Evolutionary conservation across 2,888 invertebrate species (phyloP).

Genomic region (Dynastes grantii): DNA sequence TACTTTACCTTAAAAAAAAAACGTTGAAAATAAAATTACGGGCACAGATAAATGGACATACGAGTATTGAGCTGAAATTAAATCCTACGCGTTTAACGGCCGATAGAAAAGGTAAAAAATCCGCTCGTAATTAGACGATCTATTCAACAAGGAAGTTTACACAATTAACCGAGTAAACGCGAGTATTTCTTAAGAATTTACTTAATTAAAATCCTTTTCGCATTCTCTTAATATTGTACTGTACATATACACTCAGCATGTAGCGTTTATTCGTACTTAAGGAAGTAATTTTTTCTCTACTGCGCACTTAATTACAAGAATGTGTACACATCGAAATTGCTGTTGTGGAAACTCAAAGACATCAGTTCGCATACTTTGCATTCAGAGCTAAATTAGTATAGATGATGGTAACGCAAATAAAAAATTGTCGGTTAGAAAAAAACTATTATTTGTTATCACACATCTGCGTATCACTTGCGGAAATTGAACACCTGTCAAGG

Average conservation of each 20-base stretch:
- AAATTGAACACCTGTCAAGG: no score
- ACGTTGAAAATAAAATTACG: constrained; percentile 24
- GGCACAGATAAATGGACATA: constrained; percentile 32
- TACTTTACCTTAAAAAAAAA: constrained; percentile 7
- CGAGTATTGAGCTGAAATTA: constrained; percentile 24
- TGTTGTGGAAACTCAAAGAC: no score
- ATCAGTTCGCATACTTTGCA: no score
- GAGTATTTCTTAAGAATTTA: constrained; percentile 25
- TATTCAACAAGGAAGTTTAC: constrained; percentile 33
- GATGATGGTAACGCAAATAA: no score
- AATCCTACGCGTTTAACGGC: constrained; percentile 28
- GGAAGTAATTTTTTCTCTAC: not conserved
- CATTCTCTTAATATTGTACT: constrained; percentile 5
- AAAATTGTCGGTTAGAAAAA: no score
- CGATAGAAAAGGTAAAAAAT: constrained; percentile 13
- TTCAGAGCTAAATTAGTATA: no score
- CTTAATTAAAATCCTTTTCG: constrained; percentile 28
- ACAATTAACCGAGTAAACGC: constrained; percentile 20
- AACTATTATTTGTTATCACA: no score
- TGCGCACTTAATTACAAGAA: not conserved
- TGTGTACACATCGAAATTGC: not conserved
- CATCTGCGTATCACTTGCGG: no score
- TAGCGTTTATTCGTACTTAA: not conserved
- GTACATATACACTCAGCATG: not conserved
- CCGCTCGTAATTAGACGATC: constrained; percentile 31